Percentiles rank a stretch among this genome's conserved stretches.
These are phyloP conservation scores for Parnassius mnemosyne DNA, from an alignment of 2,888 invertebrate species.

Conservation along the genomic window DNA sequence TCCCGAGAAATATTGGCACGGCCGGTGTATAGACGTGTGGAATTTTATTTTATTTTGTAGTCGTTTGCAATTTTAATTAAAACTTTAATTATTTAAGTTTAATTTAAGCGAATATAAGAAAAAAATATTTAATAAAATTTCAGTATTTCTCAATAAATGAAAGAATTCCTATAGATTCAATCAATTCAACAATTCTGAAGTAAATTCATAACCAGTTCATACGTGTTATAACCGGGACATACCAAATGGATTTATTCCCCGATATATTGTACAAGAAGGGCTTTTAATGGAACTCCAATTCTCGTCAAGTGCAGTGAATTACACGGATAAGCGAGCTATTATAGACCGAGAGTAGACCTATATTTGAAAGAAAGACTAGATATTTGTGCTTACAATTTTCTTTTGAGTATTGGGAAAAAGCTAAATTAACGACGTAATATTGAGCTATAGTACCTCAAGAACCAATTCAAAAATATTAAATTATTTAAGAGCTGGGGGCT, in stretches of 20 bases:
- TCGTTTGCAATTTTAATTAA: too few species aligned
- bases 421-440: too few species aligned
- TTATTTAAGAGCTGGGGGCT: too few species aligned
- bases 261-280: constrained; percentile 17
- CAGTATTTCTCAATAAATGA: constrained; percentile 6
- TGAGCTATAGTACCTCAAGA: too few species aligned
- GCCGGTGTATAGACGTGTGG: too few species aligned
- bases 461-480: too few species aligned
- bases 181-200: background rate
- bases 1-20: too few species aligned
- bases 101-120: too few species aligned
- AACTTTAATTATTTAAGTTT: too few species aligned
- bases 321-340: constrained; percentile 17
- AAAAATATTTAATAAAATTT: background rate
- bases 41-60: too few species aligned
- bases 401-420: too few species aligned
- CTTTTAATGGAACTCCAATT: constrained; percentile 28
- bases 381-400: too few species aligned
- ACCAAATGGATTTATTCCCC: constrained; percentile 10
- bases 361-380: background rate
- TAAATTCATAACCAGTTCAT: constrained; percentile 8
- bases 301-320: constrained; percentile 29
- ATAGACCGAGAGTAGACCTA: background rate
- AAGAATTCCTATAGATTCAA: background rate
- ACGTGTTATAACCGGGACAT: constrained; percentile 4